Evolutionary conservation across 2,797 vertebrate genomes (phyloP), one percentile per base, ranked within the genome.

Genomic region (Simalia tracyae): DNA sequence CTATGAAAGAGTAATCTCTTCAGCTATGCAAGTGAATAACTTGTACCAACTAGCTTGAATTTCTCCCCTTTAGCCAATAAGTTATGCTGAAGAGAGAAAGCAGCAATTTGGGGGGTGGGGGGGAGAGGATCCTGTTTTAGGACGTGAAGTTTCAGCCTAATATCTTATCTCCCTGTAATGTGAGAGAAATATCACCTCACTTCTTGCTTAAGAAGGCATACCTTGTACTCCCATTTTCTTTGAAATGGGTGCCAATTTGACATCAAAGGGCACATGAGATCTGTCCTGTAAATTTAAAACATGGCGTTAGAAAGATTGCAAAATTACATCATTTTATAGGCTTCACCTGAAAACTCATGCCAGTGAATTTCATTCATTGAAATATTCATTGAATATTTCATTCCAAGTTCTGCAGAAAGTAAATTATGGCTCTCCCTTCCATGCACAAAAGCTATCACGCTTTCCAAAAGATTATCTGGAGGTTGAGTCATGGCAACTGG

Each of bases 201-300:
- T 91, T 8, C 0, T 15, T 91, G 89, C 54, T 66, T 88, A 6
- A 88, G 89, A 90, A 93, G 91, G 86, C 54, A 36, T 98, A 99
- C 99, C 99, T 98, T 99, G 98, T 19, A 96, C 97, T 94, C 98
- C 92, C 92, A 98, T 98, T 95, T 99, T 99, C 95, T 95, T 97
- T 84, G 93, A 63, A 95, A 96, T 63, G 92, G 96, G 91, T 91
- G 61, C 94, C 98, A 98, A 22, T 94, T 98, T 98, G 88, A 92
- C 1, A 9, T 97, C 92, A 91, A 93, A 91, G 91, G 60, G 57
- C 15, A 94, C 92, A 72, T 92, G 96, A 5, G 92, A 94, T 86
- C 91, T 98, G 85, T 98, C 97, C 98, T 99, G 85, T 94, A 96
- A 57, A 76, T 19, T 57, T n/a, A 92, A 64, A 93, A 93, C 0